These are phyloP conservation scores for Calypte anna DNA, from an alignment of 2,113 vertebrate genomes.

Conservation along the genomic window DNA sequence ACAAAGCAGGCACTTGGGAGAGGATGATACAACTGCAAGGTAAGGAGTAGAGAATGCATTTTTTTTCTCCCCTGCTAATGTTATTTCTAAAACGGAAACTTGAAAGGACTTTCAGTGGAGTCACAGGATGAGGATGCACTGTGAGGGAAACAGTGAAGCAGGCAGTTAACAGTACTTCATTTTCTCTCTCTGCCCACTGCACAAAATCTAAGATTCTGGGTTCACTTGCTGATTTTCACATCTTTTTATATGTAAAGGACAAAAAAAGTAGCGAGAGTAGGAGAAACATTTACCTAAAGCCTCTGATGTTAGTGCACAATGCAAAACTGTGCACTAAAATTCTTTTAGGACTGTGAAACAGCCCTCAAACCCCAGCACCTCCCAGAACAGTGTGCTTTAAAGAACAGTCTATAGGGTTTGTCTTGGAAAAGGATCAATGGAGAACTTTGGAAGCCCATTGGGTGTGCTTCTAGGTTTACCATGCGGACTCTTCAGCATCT, in stretches of 20 bases:
- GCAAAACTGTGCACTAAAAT: neutral
- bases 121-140: neutral
- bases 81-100: neutral
- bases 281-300: neutral
- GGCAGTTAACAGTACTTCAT: neutral
- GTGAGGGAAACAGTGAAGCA: neutral
- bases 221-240: neutral
- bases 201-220: neutral
- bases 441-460: fast-evolving
- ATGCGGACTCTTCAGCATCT: neutral
- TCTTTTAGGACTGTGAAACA: neutral
- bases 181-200: neutral
- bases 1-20: conserved; percentile 42
- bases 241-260: neutral
- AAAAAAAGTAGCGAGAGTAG: neutral
- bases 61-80: neutral
- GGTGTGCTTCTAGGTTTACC: neutral
- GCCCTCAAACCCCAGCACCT: neutral
- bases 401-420: neutral
- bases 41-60: neutral
- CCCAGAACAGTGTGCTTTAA: fast-evolving
- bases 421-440: neutral
- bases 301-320: neutral
- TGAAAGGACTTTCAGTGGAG: conserved; percentile 2
- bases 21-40: neutral